Evolutionary conservation across 2,888 invertebrate genomes (phyloP).

Genomic region (Clanis bilineata): DNA sequence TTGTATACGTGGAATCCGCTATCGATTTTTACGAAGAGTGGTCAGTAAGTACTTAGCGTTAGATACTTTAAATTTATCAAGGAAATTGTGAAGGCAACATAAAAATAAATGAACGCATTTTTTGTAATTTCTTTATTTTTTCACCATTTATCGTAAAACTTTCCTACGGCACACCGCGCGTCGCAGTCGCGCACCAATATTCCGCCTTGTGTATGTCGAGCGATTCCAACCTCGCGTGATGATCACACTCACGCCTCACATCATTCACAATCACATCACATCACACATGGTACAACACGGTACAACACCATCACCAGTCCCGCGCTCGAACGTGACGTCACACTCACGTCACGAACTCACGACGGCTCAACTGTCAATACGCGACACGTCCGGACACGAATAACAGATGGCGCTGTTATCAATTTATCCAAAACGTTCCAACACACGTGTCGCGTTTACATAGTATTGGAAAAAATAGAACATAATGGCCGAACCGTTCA

Average conservation of each 20-base stretch:
- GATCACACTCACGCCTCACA: conserved; percentile 22
- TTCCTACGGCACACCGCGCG: conserved; percentile 79
- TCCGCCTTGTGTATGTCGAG: conserved; percentile 78
- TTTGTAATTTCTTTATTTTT: conserved; percentile 81
- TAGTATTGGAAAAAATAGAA: conserved; percentile 43
- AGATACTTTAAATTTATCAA: too few relatives aligned
- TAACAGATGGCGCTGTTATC: conserved; percentile 13
- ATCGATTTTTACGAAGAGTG: too few relatives aligned
- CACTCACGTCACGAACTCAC: conserved; percentile 34
- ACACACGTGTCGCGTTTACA: conserved; percentile 57
- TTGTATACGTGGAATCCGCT: too few relatives aligned
- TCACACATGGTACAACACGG: too few relatives aligned
- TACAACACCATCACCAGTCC: too few relatives aligned
- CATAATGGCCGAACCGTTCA: conserved; percentile 40
- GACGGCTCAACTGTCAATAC: conserved; percentile 45
- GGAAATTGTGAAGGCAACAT: background rate
- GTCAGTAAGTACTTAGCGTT: too few relatives aligned
- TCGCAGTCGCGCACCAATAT: conserved; percentile 77
- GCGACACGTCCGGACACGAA: conserved; percentile 27
- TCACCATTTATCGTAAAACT: conserved; percentile 82
- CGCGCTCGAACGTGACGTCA: conserved; percentile 24
- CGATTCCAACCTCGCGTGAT: conserved; percentile 28
- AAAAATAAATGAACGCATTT: conserved; percentile 36
- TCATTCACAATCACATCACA: conserved; percentile 16
- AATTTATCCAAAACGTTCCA: background rate